These are phyloP conservation scores for Neoniphon sammara DNA, from an alignment of 2,797 vertebrate species.

Conservation along the genomic window DNA sequence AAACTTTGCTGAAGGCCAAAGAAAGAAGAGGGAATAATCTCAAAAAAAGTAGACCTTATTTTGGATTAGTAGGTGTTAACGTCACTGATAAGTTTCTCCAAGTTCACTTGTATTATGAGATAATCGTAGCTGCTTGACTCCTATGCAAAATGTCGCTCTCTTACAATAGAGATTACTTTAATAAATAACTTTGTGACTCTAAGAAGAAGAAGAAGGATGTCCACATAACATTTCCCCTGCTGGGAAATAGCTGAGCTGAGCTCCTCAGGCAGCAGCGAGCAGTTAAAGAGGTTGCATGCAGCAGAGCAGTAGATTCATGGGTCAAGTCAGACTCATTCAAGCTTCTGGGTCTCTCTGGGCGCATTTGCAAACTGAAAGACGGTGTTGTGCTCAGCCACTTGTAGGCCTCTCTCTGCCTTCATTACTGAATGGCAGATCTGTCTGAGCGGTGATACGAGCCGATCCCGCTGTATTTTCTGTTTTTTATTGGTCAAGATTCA, in stretches of 20 bases:
- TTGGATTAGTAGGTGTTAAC: slow-evolving; percentile 44
- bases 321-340: slow-evolving; percentile 24
- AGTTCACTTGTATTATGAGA: slow-evolving; percentile 40
- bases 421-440: slow-evolving; percentile 38
- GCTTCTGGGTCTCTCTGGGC: slow-evolving; percentile 29
- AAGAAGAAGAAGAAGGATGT: slow-evolving; percentile 24
- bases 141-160: slow-evolving; percentile 46
- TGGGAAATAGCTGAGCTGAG: slow-evolving; percentile 53
- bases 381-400: slow-evolving; percentile 36
- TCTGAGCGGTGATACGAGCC: slow-evolving; percentile 14
- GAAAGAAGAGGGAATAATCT: slow-evolving; percentile 58
- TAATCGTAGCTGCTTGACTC: slow-evolving; percentile 59
- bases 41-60: slow-evolving; percentile 43
- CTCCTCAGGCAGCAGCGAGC: slow-evolving; percentile 34
- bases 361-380: slow-evolving; percentile 44
- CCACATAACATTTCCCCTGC: slow-evolving; percentile 52
- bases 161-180: slow-evolving; percentile 36
- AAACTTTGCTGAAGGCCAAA: slow-evolving; percentile 73
- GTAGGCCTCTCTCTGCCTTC: slow-evolving; percentile 6
- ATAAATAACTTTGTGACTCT: slow-evolving; percentile 30
- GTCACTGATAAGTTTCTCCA: slow-evolving; percentile 44
- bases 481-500: neutral
- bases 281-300: slow-evolving; percentile 6
- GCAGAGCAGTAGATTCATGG: slow-evolving; percentile 11
- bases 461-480: slow-evolving; percentile 28